phyloP scores from a whole-genome alignment of 2,113 vertebrate genomes.

The Oostethus manadensis region DNA sequence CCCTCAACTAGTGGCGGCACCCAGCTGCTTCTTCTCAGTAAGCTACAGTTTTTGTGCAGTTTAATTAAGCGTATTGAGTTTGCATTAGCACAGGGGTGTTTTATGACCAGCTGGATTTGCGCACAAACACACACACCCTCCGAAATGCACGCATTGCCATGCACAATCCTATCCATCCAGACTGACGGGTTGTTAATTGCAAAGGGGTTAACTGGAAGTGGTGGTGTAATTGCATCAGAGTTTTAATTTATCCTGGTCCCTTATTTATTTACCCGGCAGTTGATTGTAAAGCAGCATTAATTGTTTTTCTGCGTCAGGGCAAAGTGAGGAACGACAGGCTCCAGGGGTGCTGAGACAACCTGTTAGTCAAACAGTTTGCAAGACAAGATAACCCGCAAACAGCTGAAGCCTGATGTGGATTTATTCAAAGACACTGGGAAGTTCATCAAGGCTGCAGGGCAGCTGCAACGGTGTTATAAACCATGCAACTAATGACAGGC shows the following conservation, averaged over 20 bases:
- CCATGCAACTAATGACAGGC: slow-evolving; percentile 32
- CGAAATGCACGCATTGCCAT: slow-evolving; percentile 5
- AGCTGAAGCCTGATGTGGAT: slow-evolving; percentile 14
- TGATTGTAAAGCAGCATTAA: slow-evolving; percentile 62
- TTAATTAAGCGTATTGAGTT: slow-evolving; percentile 74
- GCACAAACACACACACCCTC: slow-evolving; percentile 23
- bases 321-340: slow-evolving; percentile 36
- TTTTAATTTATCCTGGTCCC: slow-evolving; percentile 62
- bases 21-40: slow-evolving; percentile 39
- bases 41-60: slow-evolving; percentile 58
- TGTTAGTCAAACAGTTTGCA: slow-evolving; percentile 14
- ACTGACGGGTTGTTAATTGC: slow-evolving; percentile 73
- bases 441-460: slow-evolving; percentile 25
- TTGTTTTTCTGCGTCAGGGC: slow-evolving; percentile 40
- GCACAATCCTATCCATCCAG: slow-evolving; percentile 57
- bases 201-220: slow-evolving; percentile 73
- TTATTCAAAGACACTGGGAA: slow-evolving; percentile 23
- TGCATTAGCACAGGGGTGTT: slow-evolving; percentile 62
- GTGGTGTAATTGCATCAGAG: slow-evolving; percentile 74
- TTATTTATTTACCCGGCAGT: slow-evolving; percentile 67
- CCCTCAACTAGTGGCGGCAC: slow-evolving; percentile 26
- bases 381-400: not conserved
- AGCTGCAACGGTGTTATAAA: slow-evolving; percentile 29
- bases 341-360: slow-evolving; percentile 12
- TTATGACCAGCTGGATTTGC: slow-evolving; percentile 53